Evolutionary conservation across 2,797 vertebrate species (phyloP).

Genomic region (Macrochelys suwanniensis): DNA sequence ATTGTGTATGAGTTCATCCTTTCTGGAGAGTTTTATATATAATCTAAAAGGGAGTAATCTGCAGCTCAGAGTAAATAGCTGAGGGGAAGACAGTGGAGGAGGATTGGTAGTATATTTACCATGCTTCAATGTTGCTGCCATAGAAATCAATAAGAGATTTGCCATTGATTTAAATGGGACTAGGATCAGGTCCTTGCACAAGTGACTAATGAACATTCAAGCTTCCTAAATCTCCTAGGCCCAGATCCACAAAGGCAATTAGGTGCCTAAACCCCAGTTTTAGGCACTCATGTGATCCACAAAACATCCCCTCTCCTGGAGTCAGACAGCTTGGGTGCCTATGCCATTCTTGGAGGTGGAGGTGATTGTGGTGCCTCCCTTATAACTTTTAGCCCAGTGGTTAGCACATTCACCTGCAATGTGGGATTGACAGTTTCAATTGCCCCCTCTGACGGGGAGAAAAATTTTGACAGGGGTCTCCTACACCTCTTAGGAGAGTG

Average conservation of each 20-base stretch:
- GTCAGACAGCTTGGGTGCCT: no score
- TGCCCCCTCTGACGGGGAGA: neutral
- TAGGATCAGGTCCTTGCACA: neutral
- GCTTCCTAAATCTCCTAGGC: neutral
- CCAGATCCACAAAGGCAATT: neutral
- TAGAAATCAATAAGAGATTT: no score
- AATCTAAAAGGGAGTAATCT: neutral
- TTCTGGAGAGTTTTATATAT: neutral
- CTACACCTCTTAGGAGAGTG: neutral
- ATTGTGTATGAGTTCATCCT: neutral
- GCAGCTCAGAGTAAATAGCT: neutral
- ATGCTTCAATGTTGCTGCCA: no score
- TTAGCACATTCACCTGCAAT: neutral
- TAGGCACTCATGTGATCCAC: no score
- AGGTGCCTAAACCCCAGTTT: neutral
- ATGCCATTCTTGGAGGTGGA: no score
- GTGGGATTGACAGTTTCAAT: neutral
- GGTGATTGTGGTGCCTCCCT: neutral
- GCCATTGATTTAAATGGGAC: neutral
- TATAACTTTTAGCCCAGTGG: neutral
- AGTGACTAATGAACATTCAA: neutral
- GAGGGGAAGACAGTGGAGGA: no score
- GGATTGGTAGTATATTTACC: no score
- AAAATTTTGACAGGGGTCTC: neutral
- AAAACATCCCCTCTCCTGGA: no score